Percentiles rank a stretch among this genome's conserved stretches.
These are phyloP conservation scores for Crax fasciolata DNA, from an alignment of 2,797 vertebrate genomes.

Conservation along the genomic window DNA sequence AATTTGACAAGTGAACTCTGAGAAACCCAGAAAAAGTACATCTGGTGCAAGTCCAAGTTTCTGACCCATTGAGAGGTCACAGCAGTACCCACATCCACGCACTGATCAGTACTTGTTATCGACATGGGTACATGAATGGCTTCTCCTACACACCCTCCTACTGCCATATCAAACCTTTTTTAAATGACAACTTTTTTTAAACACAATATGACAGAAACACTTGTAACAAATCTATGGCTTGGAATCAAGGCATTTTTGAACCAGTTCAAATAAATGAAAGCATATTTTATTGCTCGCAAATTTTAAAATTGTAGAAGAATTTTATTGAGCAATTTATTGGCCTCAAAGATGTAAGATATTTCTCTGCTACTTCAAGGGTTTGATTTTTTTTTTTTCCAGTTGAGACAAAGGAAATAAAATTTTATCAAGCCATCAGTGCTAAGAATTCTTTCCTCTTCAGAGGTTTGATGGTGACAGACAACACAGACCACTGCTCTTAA, in stretches of 20 bases:
- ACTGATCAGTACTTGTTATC: background rate
- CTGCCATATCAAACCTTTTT: background rate
- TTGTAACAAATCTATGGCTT: background rate
- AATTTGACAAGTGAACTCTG: background rate
- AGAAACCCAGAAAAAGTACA: background rate
- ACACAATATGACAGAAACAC: background rate
- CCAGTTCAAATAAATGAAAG: background rate
- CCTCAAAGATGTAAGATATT: background rate
- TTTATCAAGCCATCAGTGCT: background rate
- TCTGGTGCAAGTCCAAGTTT: background rate
- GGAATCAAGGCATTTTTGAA: background rate
- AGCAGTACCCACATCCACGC: background rate
- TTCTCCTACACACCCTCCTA: background rate
- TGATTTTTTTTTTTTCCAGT: background rate
- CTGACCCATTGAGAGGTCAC: background rate
- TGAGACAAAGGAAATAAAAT: background rate
- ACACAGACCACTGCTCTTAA: background rate
- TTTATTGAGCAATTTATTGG: background rate
- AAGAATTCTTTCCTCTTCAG: constrained; percentile 5
- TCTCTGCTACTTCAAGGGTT: background rate
- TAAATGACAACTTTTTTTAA: background rate
- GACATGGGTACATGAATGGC: background rate
- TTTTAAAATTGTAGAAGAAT: background rate
- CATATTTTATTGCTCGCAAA: background rate
- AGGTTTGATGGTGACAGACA: background rate